Base-by-base conservation (phyloP, 2,888 invertebrate genomes). In the Strigamia crassipes region DNA sequence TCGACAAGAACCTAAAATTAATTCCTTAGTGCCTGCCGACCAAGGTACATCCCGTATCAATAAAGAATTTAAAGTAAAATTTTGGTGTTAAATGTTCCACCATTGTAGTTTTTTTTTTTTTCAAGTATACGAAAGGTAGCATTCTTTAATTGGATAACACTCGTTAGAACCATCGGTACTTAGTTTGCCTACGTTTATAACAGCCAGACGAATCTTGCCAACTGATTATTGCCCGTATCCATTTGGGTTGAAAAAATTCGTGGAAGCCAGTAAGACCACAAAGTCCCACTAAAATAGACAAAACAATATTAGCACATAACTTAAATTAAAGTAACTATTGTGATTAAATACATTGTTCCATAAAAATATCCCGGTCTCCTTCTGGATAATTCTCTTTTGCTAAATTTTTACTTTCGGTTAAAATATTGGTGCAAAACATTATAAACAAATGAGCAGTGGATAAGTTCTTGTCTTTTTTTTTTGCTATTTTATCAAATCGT, bases 121-220 rank as follows among this genome's bases (percentile, higher is more conserved):
- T n/a, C n/a, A n/a, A n/a, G n/a, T n/a, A n/a, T n/a, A n/a, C n/a
- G n/a, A n/a, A n/a, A n/a, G n/a, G n/a, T n/a, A n/a, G n/a, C n/a
- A n/a, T n/a, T n/a, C n/a, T n/a, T n/a, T n/a, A n/a, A n/a, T n/a
- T 27, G 3, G 27, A 3, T 2, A 27, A 3, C 27, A 27, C 27
- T 27, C 1, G 1, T 27, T 27, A 27, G 3, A 27, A 27, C 27
- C 27, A 2, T 27, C 27, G 1, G 27, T 3, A 38, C 0, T 38
- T 9, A 38, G 3, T 18, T 51, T 51, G 18, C 51, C 6, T 18
- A 51, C 18, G 4, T 18, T 8, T 13, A 51, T 9, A 73, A 27
- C 73, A 73, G 2, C 73, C 73, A n/a, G 73, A 73, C 27, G 73
- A 31, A 13, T 73, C 15, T 73, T 73, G 73, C 73, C 23, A 73